Conservation (phyloP, 1,140 invertebrate species). For the Oryctes rhinoceros region DNA sequence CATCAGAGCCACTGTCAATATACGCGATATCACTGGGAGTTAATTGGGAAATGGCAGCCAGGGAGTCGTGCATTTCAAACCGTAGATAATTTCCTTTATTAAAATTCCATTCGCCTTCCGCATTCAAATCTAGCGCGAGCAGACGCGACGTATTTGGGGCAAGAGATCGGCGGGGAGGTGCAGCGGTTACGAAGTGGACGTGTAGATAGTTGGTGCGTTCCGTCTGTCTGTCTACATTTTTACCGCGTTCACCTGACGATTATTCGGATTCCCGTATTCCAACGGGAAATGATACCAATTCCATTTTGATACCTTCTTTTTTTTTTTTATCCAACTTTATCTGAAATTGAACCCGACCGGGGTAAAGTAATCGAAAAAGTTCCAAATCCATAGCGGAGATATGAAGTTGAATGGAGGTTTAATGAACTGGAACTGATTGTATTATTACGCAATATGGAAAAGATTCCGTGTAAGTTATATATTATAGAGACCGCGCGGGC, state of each 20-base stretch:
- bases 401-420: neutral
- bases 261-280: constrained; percentile 18
- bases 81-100: neutral
- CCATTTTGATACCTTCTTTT: neutral
- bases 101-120: constrained; percentile 8
- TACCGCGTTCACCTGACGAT: constrained; percentile 20
- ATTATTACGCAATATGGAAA: neutral
- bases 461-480: neutral
- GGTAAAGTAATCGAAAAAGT: constrained; percentile 18
- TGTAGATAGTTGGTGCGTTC: neutral
- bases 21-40: neutral
- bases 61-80: neutral
- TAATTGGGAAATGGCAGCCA: constrained; percentile 2
- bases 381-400: neutral
- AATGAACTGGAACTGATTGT: constrained; percentile 22
- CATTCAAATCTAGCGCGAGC: neutral
- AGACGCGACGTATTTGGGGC: neutral
- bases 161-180: neutral
- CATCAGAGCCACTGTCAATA: neutral
- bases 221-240: constrained; percentile 14
- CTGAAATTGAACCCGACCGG: neutral
- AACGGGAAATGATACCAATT: constrained; percentile 15
- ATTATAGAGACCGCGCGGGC: neutral
- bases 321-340: constrained; percentile 6
- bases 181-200: neutral